Evolutionary conservation across 2,797 vertebrate genomes (phyloP).

Genomic region (Hirundo rustica): DNA sequence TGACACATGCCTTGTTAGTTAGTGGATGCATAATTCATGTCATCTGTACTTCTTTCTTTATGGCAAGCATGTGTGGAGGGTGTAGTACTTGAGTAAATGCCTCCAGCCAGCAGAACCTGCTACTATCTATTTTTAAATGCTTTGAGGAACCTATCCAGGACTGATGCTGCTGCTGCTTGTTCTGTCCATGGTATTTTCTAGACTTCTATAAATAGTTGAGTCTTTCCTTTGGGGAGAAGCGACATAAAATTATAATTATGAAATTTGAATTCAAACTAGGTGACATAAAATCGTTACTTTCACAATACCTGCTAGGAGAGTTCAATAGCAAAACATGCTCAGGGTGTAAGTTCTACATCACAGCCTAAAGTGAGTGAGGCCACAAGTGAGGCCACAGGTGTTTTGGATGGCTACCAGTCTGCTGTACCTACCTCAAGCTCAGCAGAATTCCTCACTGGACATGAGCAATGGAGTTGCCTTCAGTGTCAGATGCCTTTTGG

Average conservation of each 20-base stretch:
- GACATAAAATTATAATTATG: neutral
- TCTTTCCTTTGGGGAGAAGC: neutral
- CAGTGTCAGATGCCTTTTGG: neutral
- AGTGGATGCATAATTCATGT: neutral
- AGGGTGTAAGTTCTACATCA: neutral
- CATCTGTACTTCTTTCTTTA: neutral
- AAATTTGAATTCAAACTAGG: neutral
- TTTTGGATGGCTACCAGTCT: neutral
- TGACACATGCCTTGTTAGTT: neutral
- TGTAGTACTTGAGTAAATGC: neutral
- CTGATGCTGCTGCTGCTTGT: neutral
- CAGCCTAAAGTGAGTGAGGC: neutral
- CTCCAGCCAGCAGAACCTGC: neutral
- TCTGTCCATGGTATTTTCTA: neutral
- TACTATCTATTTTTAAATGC: neutral
- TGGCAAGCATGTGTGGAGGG: neutral
- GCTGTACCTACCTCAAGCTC: neutral
- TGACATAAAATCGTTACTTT: neutral
- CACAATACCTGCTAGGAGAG: neutral
- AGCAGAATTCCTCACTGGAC: neutral
- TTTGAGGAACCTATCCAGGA: neutral
- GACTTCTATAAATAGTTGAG: neutral
- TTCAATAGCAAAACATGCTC: neutral
- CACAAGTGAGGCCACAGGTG: neutral
- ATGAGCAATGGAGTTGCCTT: neutral